Percentiles rank a stretch among this genome's conserved stretches.
Evolutionary conservation across 2,888 invertebrate species (phyloP).

Genomic region (Torymus texanus): DNA sequence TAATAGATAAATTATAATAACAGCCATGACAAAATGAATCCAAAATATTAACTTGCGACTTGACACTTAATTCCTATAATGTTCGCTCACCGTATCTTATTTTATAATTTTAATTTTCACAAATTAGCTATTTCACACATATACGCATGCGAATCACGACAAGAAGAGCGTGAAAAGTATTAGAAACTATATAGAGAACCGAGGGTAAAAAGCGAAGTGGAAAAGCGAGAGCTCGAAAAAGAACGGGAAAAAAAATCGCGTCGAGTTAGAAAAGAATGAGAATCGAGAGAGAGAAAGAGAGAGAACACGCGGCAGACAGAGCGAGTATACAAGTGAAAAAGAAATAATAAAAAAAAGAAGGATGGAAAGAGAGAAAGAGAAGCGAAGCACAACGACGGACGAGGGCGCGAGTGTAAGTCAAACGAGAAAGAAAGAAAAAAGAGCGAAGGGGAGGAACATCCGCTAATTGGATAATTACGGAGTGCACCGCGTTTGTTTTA

Average conservation of each 20-base stretch:
- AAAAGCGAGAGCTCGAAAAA: background rate
- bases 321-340: background rate
- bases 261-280: background rate
- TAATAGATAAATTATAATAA: too few species aligned
- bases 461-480: conserved; percentile 75
- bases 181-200: too few species aligned
- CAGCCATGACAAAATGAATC: too few species aligned
- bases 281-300: background rate
- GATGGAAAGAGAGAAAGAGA: conserved; percentile 25
- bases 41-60: too few species aligned
- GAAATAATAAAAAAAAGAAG: conserved; percentile 37
- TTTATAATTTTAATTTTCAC: too few species aligned
- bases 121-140: too few species aligned
- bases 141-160: too few species aligned
- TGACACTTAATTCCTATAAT: too few species aligned
- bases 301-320: background rate
- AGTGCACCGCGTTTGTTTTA: conserved; percentile 74
- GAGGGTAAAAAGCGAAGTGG: background rate
- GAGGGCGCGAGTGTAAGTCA: conserved; percentile 32
- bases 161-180: too few species aligned
- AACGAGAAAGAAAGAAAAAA: conserved; percentile 19
- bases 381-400: conserved; percentile 17
- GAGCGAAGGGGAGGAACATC: conserved; percentile 61
- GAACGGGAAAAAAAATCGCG: background rate
- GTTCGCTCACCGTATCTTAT: too few species aligned